These are phyloP conservation scores for Monomorium pharaonis DNA, from an alignment of 1,140 invertebrate genomes.

Conservation along the genomic window DNA sequence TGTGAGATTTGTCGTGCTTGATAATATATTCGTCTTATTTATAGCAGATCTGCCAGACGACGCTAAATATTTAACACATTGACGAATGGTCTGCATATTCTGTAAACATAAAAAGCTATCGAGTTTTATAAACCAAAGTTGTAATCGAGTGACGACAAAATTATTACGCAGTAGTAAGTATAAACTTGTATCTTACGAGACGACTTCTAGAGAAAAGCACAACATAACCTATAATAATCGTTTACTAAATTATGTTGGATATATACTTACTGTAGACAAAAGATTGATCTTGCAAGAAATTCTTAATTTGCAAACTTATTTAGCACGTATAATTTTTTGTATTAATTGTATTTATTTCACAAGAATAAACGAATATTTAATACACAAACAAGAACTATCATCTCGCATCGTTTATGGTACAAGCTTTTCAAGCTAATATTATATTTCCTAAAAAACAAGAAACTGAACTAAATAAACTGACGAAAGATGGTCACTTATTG, in stretches of 20 bases:
- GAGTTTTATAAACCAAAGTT: not conserved
- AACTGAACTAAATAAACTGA: conserved; percentile 94
- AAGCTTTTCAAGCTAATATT: conserved; percentile 98
- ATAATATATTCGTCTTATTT: not conserved
- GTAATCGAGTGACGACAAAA: not conserved
- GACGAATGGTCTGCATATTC: conserved; percentile 61
- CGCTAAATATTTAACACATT: conserved; percentile 3
- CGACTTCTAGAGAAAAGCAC: too few species aligned
- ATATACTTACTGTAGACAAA: not conserved
- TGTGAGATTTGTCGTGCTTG: not conserved
- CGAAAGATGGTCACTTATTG: conserved; percentile 96
- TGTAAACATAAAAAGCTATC: conserved; percentile 20
- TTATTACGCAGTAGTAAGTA: too few species aligned
- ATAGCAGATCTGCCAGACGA: not conserved
- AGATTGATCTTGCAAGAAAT: not conserved
- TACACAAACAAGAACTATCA: not conserved
- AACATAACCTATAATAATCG: not conserved
- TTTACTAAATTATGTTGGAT: not conserved
- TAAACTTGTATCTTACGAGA: too few species aligned
- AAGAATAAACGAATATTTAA: not conserved
- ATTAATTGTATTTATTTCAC: not conserved
- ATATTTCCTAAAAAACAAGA: conserved; percentile 99
- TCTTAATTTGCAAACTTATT: not conserved
- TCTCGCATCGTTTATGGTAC: too few species aligned
- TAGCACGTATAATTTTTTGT: not conserved